A percentile compares a stretch with the other conserved stretches of the same genome.
phyloP scores from a whole-genome alignment of 1,140 invertebrate genomes.

The Psix sp. region DNA sequence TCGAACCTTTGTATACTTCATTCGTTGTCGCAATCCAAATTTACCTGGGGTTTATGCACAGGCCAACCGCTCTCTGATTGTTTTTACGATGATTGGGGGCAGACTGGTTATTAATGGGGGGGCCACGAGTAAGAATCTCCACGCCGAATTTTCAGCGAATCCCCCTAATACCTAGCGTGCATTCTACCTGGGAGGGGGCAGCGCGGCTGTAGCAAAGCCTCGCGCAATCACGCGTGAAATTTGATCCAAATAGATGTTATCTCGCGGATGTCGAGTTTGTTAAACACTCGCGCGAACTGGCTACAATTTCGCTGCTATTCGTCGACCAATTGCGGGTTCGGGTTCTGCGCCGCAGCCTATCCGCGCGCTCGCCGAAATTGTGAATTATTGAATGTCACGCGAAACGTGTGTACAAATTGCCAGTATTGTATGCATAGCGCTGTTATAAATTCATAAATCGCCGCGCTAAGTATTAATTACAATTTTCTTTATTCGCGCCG shows the following conservation, averaged over 20 bases:
- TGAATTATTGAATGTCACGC: conserved; percentile 34
- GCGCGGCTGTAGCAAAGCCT: background rate
- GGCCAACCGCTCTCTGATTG: conserved; percentile 33
- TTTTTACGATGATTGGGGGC: conserved; percentile 51
- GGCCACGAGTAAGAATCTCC: no score
- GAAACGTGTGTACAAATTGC: conserved; percentile 43
- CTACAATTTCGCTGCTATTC: conserved; percentile 33
- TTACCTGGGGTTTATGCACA: conserved; percentile 44
- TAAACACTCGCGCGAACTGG: conserved; percentile 16
- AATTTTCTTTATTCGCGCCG: conserved; percentile 46
- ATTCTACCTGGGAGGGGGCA: no score
- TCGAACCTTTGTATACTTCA: conserved; percentile 35
- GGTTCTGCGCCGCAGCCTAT: conserved; percentile 31
- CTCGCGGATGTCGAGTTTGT: conserved; percentile 25
- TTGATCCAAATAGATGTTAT: conserved; percentile 50
- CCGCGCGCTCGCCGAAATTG: conserved; percentile 5
- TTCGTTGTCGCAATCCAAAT: conserved; percentile 23
- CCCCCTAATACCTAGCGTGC: no score
- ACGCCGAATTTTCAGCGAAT: no score
- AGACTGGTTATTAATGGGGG: conserved; percentile 16
- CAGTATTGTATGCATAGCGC: conserved; percentile 50
- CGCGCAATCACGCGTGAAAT: conserved; percentile 41
- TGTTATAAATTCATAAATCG: conserved; percentile 51
- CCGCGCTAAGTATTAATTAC: conserved; percentile 55
- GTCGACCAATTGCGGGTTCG: conserved; percentile 25